Evolutionary conservation across 1,140 invertebrate species (phyloP), one percentile per base, ranked within the genome.

Genomic region (Zaprionus capensis): DNA sequence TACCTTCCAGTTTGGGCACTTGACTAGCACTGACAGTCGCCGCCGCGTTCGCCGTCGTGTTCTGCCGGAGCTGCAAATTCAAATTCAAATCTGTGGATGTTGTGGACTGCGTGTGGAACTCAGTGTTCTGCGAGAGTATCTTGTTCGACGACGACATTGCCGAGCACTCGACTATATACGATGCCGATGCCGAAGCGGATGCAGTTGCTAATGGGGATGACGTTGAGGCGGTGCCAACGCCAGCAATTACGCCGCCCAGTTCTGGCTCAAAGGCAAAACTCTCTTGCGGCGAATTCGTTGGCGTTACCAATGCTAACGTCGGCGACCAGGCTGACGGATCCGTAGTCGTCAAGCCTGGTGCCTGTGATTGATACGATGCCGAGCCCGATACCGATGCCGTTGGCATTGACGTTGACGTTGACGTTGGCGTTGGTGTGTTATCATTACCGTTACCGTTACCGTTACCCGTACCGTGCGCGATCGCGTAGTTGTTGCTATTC

Each of bases 61-160:
- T 90, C 79, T 90, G 85, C 12, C 85, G 78, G 55, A 90, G 85
- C 85, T 90, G 85, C 82, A 90, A 90, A 90, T 90, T 90, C 86
- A 90, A 90, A 90, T 90, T 90, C 79, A 90, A 91, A 90, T 90
- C 85, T 85, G 85, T 90, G 64, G 85, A 82, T 73, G 80, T 80
- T 65, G 78, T 90, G 72, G 85, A 86, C 63, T 86, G 83, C 28
- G 83, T 80, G 59, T 77, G 83, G 57, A 86, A 86, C 65, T 76
- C 81, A 58, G 66, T 74, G 36, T 80, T 75, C 56, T 80, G 69
- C 55, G 79, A 75, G 38, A 75, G 67, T 31, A 81, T 80, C 26
- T 85, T 80, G 41, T 84, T 83, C n/a, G 86, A 88, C 34, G 68
- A 53, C 12, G 71, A 68, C 64, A 71, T 12, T 11, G 81, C 12